Base-by-base conservation (phyloP, 2,888 invertebrate species). In the Netelia fuscicornis region DNA sequence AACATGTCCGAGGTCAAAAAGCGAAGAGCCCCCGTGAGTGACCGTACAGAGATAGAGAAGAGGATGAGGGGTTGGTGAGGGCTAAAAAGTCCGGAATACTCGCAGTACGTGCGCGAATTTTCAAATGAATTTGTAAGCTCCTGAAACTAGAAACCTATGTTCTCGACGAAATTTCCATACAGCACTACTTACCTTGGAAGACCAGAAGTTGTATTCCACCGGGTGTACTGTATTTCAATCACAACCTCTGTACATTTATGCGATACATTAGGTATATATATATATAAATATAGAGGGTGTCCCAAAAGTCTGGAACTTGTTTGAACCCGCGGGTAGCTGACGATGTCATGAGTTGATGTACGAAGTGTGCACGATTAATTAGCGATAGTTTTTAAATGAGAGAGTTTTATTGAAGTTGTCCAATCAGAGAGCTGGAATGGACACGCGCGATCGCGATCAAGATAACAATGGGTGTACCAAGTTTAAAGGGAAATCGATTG, bases 101-200 rank as follows among this genome's bases (percentile, higher is more conserved):
- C 13, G 25, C 54, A 13, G 20, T 11, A 52, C 23, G 25, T 17
- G 17, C n/a, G 54, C 68, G 25, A 68, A 25, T 52, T 68, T 52
- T 44, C 54, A 23, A 67, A 44, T 67, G 48, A 67, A 30, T 56
- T 70, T 56, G 17, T 13, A 25, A 9, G 8, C 20, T 11, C 58
- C 58, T 37, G 56, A 11, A 37, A 30, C 11, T 10, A 56, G 58
- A 17, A 2, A 9, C 11, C 48, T 11, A 48, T 20, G 17, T 6
- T 8, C 30, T 20, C 17, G 58, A 62, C 11, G 23, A 42, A 56
- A 71, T 71, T 71, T 71, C 17, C 71, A 71, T 71, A 42, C 25
- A 71, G 17, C 58, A 56, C 1, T 1, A 54, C n/a, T 37, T 71
- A 20, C 37, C 56, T 58, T 17, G 58, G 58, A 71, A 58, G 30